These are phyloP conservation scores for Idaea straminata DNA, from an alignment of 2,888 invertebrate species.

Conservation along the genomic window DNA sequence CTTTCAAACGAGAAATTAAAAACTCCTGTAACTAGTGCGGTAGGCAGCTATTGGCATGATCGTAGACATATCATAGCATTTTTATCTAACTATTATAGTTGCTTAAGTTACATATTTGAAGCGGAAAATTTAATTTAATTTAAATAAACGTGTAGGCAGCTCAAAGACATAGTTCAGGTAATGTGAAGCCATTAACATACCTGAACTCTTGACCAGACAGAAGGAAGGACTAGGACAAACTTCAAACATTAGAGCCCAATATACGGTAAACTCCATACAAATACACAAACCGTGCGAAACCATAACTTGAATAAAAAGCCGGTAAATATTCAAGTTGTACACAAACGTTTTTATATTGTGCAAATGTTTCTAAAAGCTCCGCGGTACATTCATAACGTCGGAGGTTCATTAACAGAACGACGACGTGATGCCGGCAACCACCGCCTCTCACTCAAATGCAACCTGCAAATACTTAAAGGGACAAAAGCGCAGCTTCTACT, in stretches of 20 bases:
- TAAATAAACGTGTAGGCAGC: no score
- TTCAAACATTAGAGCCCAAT: not conserved
- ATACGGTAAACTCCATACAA: not conserved
- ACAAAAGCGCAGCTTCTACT: slow-evolving; percentile 20
- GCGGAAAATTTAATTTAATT: no score
- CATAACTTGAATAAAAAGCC: not conserved
- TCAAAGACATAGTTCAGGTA: no score
- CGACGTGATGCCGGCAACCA: slow-evolving; percentile 21
- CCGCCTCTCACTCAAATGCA: slow-evolving; percentile 10
- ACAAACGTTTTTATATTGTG: slow-evolving; percentile 27
- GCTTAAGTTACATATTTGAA: no score
- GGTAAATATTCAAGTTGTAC: not conserved
- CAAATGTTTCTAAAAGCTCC: slow-evolving; percentile 33
- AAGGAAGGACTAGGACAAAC: no score
- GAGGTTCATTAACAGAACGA: slow-evolving; percentile 46
- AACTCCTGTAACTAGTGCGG: not conserved
- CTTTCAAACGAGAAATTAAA: not conserved
- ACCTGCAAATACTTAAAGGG: slow-evolving; percentile 14
- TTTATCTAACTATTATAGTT: no score
- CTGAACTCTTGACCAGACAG: no score
- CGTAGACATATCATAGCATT: no score
- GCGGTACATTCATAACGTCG: slow-evolving; percentile 25
- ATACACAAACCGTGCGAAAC: no score
- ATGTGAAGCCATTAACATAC: no score
- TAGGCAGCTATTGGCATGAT: not conserved